Percentiles rank a stretch among this genome's conserved stretches.
These are phyloP conservation scores for Gulo gulo DNA, from an alignment of 2,113 vertebrate species.

Conservation along the genomic window DNA sequence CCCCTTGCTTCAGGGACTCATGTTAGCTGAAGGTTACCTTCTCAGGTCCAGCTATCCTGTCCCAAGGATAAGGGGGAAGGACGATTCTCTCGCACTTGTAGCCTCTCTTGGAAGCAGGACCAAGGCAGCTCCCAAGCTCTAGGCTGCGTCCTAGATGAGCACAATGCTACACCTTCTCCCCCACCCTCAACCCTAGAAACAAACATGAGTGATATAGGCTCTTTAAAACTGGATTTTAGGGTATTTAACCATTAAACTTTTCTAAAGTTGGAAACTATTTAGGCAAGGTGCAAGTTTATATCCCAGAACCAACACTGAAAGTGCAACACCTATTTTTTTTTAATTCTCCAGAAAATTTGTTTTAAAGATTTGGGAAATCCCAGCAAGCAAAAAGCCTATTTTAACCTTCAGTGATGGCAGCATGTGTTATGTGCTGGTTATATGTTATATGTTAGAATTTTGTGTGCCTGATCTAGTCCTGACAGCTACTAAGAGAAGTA, in stretches of 20 bases:
- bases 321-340: background rate
- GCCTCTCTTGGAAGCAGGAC: background rate
- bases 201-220: background rate
- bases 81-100: background rate
- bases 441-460: background rate
- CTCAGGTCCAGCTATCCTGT: background rate
- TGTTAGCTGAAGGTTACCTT: background rate
- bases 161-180: fast-evolving
- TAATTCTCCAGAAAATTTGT: background rate
- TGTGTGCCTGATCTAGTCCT: too few relatives aligned
- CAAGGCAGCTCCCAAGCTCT: background rate
- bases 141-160: too few relatives aligned
- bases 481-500: background rate
- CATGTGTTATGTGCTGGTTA: too few relatives aligned
- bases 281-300: background rate
- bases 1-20: background rate
- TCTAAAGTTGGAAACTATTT: background rate
- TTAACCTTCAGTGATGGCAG: background rate
- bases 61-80: background rate
- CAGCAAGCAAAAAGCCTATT: background rate
- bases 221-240: background rate
- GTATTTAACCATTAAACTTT: background rate
- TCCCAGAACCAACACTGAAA: background rate
- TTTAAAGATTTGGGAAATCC: background rate
- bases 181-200: background rate